A percentile compares a stretch with the other conserved stretches of the same genome.
phyloP scores from a whole-genome alignment of 2,797 vertebrate species.

The Neoniphon sammara region DNA sequence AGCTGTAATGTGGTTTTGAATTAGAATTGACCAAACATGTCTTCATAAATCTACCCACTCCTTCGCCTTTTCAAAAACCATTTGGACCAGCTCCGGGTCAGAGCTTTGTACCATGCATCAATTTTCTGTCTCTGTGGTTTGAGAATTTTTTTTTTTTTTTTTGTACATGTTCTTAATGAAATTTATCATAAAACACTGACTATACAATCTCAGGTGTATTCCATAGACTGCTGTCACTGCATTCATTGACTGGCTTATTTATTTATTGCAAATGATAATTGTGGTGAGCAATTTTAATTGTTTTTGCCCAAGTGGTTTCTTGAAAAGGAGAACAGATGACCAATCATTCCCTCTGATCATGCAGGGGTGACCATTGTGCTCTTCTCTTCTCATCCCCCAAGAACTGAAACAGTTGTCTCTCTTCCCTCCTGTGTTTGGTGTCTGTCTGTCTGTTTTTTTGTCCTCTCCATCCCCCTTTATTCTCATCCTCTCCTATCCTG shows the following conservation, averaged over 20 bases:
- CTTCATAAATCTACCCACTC: slow-evolving; percentile 59
- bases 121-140: background rate
- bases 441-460: slow-evolving; percentile 68
- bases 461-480: slow-evolving; percentile 38
- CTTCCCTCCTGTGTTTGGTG: slow-evolving; percentile 75
- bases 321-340: slow-evolving; percentile 84
- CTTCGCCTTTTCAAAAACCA: slow-evolving; percentile 78
- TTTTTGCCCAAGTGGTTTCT: slow-evolving; percentile 82
- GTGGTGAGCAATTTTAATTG: background rate
- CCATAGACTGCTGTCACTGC: background rate
- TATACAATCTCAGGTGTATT: background rate
- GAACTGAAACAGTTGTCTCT: slow-evolving; percentile 80
- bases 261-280: background rate
- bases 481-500: slow-evolving; percentile 69
- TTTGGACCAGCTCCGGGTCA: slow-evolving; percentile 29
- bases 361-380: slow-evolving; percentile 71
- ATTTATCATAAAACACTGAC: slow-evolving; percentile 13
- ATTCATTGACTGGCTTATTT: background rate
- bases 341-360: slow-evolving; percentile 50
- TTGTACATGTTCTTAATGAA: background rate
- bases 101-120: background rate
- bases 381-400: slow-evolving; percentile 66
- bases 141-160: background rate
- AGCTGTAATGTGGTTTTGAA: slow-evolving; percentile 54
- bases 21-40: slow-evolving; percentile 58